These are phyloP conservation scores for Hoplias malabaricus DNA, from an alignment of 2,113 vertebrate species.

Conservation along the genomic window DNA sequence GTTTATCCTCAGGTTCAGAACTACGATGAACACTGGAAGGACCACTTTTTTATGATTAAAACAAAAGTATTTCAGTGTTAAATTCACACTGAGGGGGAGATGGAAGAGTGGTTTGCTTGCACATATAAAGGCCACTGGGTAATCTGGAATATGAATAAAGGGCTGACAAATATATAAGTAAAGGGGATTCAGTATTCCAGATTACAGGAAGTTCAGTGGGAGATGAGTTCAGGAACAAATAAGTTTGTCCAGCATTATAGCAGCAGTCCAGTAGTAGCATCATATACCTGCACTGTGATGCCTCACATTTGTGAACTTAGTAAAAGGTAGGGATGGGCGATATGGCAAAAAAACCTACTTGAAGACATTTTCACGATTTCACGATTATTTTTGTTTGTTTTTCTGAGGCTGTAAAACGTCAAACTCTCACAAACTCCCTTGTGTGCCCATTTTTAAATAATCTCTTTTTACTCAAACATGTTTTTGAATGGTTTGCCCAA, in stretches of 20 bases:
- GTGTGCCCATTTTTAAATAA: no score
- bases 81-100: not conserved
- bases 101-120: not conserved
- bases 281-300: not conserved
- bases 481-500: no score
- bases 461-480: no score
- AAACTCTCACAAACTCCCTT: no score
- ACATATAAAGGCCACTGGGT: not conserved
- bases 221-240: not conserved
- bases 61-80: not conserved
- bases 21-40: not conserved
- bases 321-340: not conserved
- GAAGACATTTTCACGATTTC: no score
- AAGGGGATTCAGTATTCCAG: conserved; percentile 4
- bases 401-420: not conserved
- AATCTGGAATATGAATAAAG: not conserved
- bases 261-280: not conserved
- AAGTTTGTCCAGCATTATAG: not conserved
- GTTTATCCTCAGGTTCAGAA: conserved; percentile 9
- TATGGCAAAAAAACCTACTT: not conserved
- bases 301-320: not conserved
- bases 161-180: not conserved
- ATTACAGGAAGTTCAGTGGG: conserved; percentile 2
- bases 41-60: not conserved
- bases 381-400: not conserved